These are phyloP conservation scores for Eupeodes luniger DNA, from an alignment of 2,888 invertebrate species.

Conservation along the genomic window DNA sequence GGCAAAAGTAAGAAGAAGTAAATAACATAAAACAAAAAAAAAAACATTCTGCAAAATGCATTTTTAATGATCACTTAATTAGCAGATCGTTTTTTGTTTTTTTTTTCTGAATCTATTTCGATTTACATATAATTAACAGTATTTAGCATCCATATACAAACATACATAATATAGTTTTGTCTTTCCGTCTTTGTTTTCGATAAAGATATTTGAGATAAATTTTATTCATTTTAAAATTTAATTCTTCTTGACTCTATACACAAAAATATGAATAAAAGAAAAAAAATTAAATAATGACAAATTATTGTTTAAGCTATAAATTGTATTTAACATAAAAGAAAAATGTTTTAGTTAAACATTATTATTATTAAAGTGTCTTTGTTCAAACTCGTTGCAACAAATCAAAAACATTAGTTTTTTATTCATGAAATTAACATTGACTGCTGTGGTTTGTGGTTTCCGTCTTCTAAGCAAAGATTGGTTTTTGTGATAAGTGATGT, in stretches of 20 bases:
- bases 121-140: slow-evolving; percentile 64
- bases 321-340: slow-evolving; percentile 40
- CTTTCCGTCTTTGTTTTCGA: slow-evolving; percentile 3
- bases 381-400: slow-evolving; percentile 23
- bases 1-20: slow-evolving; percentile 97
- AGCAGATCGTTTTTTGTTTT: slow-evolving; percentile 24
- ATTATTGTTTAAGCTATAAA: slow-evolving; percentile 51
- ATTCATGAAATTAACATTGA: background rate
- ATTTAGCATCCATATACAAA: slow-evolving; percentile 55
- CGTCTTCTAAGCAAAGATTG: too few relatives aligned
- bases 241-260: slow-evolving; percentile 39
- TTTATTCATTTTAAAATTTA: slow-evolving; percentile 45
- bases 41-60: too few relatives aligned
- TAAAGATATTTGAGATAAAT: slow-evolving; percentile 41
- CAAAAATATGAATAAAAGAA: background rate
- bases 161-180: slow-evolving; percentile 28
- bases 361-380: slow-evolving; percentile 54
- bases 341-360: slow-evolving; percentile 65
- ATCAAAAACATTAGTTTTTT: background rate
- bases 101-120: slow-evolving; percentile 33
- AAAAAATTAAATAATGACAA: slow-evolving; percentile 21
- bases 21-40: slow-evolving; percentile 1
- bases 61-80: slow-evolving; percentile 12
- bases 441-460: too few relatives aligned
- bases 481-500: too few relatives aligned